A percentile compares a stretch with the other conserved stretches of the same genome.
Conservation (phyloP, 2,113 vertebrate species). For the Steatornis caripensis region DNA sequence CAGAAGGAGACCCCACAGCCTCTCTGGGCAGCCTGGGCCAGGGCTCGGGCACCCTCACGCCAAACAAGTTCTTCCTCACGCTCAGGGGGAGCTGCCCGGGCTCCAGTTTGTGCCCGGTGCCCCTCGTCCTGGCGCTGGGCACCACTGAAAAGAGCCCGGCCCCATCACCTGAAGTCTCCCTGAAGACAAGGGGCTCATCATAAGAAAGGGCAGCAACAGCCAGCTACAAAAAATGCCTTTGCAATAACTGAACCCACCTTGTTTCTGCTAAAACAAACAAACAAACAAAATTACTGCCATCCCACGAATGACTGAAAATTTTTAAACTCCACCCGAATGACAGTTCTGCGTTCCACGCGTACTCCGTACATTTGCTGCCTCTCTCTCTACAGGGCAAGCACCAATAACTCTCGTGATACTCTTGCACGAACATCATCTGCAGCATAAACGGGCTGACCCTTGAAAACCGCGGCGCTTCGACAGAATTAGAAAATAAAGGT, state of each 20-base stretch:
- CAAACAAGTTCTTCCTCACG: too few relatives aligned
- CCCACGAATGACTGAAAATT: neutral
- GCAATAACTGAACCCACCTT: neutral
- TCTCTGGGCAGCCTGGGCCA: too few relatives aligned
- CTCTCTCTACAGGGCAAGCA: neutral
- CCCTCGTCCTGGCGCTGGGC: too few relatives aligned
- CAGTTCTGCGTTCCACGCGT: neutral
- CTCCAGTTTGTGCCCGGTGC: too few relatives aligned
- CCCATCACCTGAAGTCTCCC: too few relatives aligned
- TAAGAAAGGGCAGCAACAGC: neutral
- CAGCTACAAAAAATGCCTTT: neutral
- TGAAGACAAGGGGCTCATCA: neutral
- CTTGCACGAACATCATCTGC: neutral
- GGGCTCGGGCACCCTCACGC: too few relatives aligned
- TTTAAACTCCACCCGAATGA: neutral
- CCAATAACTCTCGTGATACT: neutral
- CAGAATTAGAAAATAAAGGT: neutral
- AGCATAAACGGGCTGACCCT: neutral
- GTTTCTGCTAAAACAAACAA: neutral
- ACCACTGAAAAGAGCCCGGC: too few relatives aligned
- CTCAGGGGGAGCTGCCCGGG: too few relatives aligned
- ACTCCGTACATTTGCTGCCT: accelerated
- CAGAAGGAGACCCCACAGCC: too few relatives aligned
- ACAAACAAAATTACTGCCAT: neutral
- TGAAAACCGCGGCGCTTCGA: neutral